Conservation (phyloP, 2,797 vertebrate genomes). For the Clarias fuscus region DNA sequence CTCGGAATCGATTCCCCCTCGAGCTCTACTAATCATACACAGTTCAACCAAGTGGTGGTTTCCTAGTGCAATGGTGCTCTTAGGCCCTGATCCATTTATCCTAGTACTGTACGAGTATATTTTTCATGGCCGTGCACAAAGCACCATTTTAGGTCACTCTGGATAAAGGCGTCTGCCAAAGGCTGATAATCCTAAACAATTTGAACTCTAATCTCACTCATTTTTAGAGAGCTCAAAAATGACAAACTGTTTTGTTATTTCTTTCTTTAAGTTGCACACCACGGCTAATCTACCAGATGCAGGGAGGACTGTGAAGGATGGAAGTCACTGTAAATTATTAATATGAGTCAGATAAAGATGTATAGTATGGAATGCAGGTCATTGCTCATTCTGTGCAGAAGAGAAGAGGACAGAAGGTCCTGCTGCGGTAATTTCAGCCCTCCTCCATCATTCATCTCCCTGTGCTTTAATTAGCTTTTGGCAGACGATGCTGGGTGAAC, state of each 20-base stretch:
- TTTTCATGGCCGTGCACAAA: neutral
- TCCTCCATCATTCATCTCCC: slow-evolving; percentile 49
- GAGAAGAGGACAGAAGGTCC: slow-evolving; percentile 41
- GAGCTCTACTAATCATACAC: neutral
- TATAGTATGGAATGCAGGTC: slow-evolving; percentile 27
- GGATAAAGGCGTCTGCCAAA: neutral
- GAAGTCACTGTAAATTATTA: slow-evolving; percentile 29
- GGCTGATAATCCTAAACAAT: neutral
- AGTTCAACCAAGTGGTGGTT: neutral
- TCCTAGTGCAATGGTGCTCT: neutral
- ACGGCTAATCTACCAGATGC: neutral
- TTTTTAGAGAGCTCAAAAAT: neutral
- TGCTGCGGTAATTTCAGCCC: slow-evolving; percentile 41
- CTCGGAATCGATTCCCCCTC: too few relatives aligned
- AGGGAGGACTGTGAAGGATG: neutral
- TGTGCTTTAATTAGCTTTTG: slow-evolving; percentile 57
- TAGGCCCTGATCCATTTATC: neutral
- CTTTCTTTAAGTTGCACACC: neutral
- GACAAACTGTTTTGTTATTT: neutral
- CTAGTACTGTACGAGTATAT: neutral
- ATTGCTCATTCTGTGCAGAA: slow-evolving; percentile 46
- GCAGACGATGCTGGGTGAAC: slow-evolving; percentile 29
- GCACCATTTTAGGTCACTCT: neutral
- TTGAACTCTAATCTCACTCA: neutral
- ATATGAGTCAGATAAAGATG: slow-evolving; percentile 44